Evolutionary conservation across 2,797 vertebrate species (phyloP), one percentile per base, ranked within the genome.

Genomic region (Myotis findleyi): DNA sequence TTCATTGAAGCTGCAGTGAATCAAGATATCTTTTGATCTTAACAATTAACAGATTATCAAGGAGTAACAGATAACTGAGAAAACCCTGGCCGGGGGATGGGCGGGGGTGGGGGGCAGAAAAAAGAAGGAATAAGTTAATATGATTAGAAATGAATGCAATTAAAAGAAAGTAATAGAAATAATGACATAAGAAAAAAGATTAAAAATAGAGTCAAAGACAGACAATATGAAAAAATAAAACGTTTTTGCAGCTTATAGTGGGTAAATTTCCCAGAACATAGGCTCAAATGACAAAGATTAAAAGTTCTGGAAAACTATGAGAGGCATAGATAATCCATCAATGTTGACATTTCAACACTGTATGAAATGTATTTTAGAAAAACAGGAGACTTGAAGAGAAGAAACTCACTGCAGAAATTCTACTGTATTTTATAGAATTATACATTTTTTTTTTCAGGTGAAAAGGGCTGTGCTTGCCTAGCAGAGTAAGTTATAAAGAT

Each of bases 1-100:
- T 84, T 98, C 98, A 99, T 99, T 38, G 12, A 99, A 99, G 1
- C 98, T 94, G 36, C 98, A 17, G 2, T 3, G 4, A 1, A 36
- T 85, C 57, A 62, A 47, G 36, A 44, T 57, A 49, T 77, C 81
- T 86, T 41, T 72, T 12, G 25, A 21, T 71, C 6, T 47, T 81
- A 72, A 82, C n/a, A 53, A 17, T 62, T 44, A 72, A 64, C 2
- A 49, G 6, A 38, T 21, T 66, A 21, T 49, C 12, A 55, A 62
- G 6, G 8, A 68, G 44, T n/a, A 89, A 71, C 3, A 51, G 8
- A 20, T 41, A 68, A 69, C 20, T 59, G 18, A 88, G 1, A 25
- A 73, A 87, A 83, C 47, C 1, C 17, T 66, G 47, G n/a, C n/a
- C n/a, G n/a, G n/a, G 12, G 62, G 59, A 30, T 3, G 33, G 33